These are phyloP conservation scores for Sminthurinus aureus DNA, from an alignment of 2,888 invertebrate genomes.

Conservation along the genomic window DNA sequence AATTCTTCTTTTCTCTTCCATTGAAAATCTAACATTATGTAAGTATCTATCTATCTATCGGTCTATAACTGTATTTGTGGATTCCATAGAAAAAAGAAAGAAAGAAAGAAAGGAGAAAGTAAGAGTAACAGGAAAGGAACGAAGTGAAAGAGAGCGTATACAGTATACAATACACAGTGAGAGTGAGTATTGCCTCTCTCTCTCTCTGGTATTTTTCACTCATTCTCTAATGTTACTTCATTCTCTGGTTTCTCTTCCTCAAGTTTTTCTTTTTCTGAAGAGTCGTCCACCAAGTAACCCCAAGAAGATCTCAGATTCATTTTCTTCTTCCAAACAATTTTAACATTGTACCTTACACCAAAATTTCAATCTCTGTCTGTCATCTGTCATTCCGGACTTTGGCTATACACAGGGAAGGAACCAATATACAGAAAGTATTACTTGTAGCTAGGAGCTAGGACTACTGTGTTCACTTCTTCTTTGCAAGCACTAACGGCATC, in stretches of 20 bases:
- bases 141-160: background rate
- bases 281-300: background rate
- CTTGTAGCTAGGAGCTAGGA: no score
- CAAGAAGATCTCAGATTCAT: background rate
- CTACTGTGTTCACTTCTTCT: no score
- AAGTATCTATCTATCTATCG: no score
- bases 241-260: no score
- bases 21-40: background rate
- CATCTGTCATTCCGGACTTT: no score
- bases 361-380: background rate
- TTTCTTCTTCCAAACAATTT: background rate
- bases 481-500: no score
- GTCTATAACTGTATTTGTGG: background rate
- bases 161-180: background rate
- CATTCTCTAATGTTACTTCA: no score
- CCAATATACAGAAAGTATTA: no score
- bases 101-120: background rate
- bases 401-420: no score
- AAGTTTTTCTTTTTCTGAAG: background rate
- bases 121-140: background rate
- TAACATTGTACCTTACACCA: background rate
- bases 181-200: background rate
- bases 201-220: no score
- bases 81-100: background rate
- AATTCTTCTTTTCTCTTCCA: background rate